phyloP scores from a whole-genome alignment of 2,113 vertebrate genomes.

The Burhinus oedicnemus region DNA sequence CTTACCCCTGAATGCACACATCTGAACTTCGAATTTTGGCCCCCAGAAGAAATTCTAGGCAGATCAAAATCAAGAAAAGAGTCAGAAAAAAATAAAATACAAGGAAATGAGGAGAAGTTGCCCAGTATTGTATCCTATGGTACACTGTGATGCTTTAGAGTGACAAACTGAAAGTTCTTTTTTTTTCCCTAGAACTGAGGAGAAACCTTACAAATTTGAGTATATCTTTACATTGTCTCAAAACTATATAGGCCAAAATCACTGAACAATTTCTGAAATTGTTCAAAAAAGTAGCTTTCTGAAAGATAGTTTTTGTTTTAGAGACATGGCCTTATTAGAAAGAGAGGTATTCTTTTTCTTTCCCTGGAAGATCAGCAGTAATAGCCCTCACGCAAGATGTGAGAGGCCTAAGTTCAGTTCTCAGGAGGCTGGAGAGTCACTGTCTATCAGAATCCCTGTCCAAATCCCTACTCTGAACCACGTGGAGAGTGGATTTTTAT shows the following conservation, averaged over 20 bases:
- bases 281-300: not conserved
- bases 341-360: not conserved
- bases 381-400: not conserved
- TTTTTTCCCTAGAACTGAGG: not conserved
- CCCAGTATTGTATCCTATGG: not conserved
- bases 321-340: not conserved
- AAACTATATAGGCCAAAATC: not conserved
- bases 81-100: not conserved
- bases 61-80: not conserved
- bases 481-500: not conserved
- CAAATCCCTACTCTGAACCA: not conserved
- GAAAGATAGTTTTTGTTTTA: not conserved
- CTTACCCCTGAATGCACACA: not conserved
- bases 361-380: not conserved
- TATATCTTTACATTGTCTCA: not conserved
- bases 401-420: not conserved
- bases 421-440: not conserved
- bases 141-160: not conserved
- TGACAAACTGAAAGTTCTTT: not conserved
- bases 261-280: not conserved
- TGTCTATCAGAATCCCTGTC: not conserved
- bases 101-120: not conserved
- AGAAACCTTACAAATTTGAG: not conserved
- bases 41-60: not conserved
- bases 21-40: not conserved